Conservation (phyloP, 2,113 vertebrate genomes). For the Alaudala cheleensis region DNA sequence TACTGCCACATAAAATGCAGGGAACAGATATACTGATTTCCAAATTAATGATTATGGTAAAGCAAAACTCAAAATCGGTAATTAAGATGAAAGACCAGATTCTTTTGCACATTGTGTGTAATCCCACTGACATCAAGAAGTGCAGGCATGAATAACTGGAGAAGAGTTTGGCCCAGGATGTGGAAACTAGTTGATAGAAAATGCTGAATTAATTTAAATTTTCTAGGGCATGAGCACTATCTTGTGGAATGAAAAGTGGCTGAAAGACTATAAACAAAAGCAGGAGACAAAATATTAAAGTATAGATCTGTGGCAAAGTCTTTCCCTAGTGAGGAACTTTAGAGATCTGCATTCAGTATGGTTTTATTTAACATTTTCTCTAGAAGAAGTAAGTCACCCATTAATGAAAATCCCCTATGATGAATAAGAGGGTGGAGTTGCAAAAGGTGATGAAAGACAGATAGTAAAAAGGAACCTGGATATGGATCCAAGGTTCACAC, state of each 20-base stretch:
- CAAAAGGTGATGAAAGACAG: neutral
- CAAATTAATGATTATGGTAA: neutral
- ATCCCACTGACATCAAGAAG: neutral
- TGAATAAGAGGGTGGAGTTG: neutral
- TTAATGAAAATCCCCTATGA: neutral
- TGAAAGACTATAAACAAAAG: constrained; percentile 31
- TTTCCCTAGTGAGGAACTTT: neutral
- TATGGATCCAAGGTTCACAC: neutral
- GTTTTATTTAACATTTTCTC: constrained; percentile 5
- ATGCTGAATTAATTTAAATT: constrained; percentile 48
- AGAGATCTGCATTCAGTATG: neutral
- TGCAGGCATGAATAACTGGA: neutral
- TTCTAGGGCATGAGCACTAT: neutral
- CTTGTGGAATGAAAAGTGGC: constrained; percentile 34
- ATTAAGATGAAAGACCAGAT: neutral
- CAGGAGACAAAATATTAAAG: constrained; percentile 33
- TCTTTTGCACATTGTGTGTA: neutral
- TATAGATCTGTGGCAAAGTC: neutral
- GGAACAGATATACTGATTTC: neutral
- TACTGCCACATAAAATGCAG: neutral
- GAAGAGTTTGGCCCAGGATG: neutral
- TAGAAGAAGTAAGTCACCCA: neutral
- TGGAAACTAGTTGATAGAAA: constrained; percentile 39
- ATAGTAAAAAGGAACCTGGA: neutral
- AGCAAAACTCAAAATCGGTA: neutral